phyloP scores from a whole-genome alignment of 2,888 invertebrate genomes.

The Caprella mutica region DNA sequence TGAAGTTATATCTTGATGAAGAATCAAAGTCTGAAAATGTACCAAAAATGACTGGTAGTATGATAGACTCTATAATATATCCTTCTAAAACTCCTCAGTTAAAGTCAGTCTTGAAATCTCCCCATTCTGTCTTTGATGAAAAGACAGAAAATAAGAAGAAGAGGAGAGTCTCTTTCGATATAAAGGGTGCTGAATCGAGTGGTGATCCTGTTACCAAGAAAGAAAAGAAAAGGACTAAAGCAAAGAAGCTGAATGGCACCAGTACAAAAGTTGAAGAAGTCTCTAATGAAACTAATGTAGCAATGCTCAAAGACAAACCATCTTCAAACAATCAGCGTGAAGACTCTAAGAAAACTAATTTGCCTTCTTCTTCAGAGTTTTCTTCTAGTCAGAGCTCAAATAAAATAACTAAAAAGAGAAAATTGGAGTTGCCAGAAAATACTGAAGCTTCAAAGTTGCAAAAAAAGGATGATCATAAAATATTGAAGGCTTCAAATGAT shows the following conservation, averaged over 20 bases:
- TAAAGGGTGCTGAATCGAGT: not conserved
- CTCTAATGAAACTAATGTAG: not conserved
- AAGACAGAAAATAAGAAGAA: no score
- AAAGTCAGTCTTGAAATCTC: not conserved
- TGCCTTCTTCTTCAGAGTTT: not conserved
- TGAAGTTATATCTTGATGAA: not conserved
- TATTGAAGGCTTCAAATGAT: no score
- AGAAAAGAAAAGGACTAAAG: not conserved
- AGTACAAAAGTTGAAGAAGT: not conserved
- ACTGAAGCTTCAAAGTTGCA: not conserved
- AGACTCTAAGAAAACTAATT: not conserved
- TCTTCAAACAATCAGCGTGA: not conserved
- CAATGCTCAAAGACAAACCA: not conserved
- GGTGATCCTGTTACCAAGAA: not conserved
- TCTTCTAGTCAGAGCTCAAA: no score
- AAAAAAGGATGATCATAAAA: not conserved
- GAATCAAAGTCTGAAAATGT: not conserved
- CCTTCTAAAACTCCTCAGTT: not conserved
- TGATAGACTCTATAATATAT: not conserved
- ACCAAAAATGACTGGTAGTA: slow-evolving; percentile 2
- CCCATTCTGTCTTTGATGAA: no score
- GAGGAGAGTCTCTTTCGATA: not conserved
- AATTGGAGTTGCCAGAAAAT: not conserved
- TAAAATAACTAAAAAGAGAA: slow-evolving; percentile 3
- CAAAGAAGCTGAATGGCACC: not conserved